Base-by-base conservation (phyloP, 2,113 vertebrate species). In the Forbesichthys agassizii region DNA sequence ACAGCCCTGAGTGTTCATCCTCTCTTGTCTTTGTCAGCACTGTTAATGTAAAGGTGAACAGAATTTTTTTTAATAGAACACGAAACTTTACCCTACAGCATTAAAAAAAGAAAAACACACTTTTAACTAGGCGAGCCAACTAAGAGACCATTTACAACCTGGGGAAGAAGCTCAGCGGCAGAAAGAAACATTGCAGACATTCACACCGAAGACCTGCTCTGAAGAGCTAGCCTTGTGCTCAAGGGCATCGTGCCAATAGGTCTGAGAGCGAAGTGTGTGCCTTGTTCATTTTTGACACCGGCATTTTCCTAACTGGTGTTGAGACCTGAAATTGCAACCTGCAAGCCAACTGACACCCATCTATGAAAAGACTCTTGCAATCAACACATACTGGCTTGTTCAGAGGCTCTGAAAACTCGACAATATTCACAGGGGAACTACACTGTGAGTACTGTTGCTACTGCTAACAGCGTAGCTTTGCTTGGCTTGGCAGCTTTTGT, bases 221-320 rank as follows among this genome's bases (percentile, higher is more conserved):
- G 61, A 59, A 47, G 57, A 75, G 81, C 83, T 71, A 85, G 77
- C 70, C 69, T 76, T 49, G 74, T 74, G 77, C 77, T 79, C 55
- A 48, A 76, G 64, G 82, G 82, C 80, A 56, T 61, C 33, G 7
- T 51, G 79, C 77, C 81, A 82, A 49, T 0, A 13, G 73, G 46
- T 71, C 58, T 54, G 68, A 36, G 58, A 46, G 51, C 47, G 20
- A 10, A 61, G 51, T 59, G 69, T 55, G 69, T 9, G 60, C 61
- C 70, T 68, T 66, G 57, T 69, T 71, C 69, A 61, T 48, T 57
- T 69, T 69, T 36, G 66, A 42, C 48, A 16, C 62, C 51, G 61
- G 75, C 14, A 77, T 70, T 77, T 46, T 73, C 76, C 65, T 63
- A 5, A 6, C 16, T 61, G 12, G 5, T 46, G 33, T 61, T 7